Conservation (phyloP, 92 coral and sea anemone genomes). For the Porites lobata region DNA sequence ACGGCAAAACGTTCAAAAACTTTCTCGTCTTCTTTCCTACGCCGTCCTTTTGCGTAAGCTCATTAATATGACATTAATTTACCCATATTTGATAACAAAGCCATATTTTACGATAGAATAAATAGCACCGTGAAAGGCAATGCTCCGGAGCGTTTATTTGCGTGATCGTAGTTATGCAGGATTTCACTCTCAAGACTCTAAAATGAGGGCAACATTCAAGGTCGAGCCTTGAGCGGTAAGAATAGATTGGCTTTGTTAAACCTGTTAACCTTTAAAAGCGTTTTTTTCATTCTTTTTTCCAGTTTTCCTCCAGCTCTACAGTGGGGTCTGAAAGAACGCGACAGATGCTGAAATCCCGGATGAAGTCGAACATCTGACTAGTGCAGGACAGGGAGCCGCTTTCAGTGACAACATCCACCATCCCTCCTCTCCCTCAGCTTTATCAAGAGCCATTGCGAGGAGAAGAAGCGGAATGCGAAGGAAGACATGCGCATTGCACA, state of each 20-base stretch:
- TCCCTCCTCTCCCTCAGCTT: conserved; percentile 84
- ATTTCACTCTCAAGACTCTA: no score
- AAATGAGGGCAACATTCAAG: no score
- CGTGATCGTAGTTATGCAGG: no score
- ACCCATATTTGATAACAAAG: neutral
- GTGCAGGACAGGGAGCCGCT: conserved; percentile 77
- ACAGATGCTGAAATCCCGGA: conserved; percentile 74
- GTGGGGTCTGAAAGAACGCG: conserved; percentile 57
- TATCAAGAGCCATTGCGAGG: conserved; percentile 39
- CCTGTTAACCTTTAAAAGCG: neutral
- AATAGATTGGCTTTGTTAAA: neutral
- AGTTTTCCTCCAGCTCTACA: conserved; percentile 73
- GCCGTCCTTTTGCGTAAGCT: no score
- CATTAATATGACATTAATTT: no score
- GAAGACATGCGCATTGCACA: conserved; percentile 76
- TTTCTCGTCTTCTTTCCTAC: no score
- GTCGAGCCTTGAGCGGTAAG: no score
- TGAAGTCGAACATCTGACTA: conserved; percentile 88
- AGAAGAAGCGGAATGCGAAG: conserved; percentile 35
- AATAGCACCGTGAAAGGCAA: neutral
- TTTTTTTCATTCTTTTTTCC: neutral
- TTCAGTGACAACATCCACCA: conserved; percentile 28
- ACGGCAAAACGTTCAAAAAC: no score
- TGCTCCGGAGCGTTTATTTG: neutral
- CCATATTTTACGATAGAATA: neutral